phyloP scores from a whole-genome alignment of 2,797 vertebrate genomes.

The Oophaga sylvatica region DNA sequence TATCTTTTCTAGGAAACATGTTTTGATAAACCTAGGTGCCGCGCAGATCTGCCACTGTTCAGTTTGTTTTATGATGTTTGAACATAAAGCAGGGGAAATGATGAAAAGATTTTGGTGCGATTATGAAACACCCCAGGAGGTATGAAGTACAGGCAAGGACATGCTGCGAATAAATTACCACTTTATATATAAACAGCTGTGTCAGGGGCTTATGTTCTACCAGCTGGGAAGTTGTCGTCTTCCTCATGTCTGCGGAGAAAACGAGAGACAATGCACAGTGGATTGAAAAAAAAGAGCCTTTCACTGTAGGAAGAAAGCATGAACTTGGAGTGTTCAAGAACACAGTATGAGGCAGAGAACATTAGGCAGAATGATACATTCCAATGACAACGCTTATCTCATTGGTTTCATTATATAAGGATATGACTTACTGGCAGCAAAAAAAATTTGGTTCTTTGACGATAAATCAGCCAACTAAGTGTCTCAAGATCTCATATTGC shows the following conservation, averaged over 20 bases:
- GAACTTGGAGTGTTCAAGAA: not conserved
- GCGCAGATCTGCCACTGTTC: constrained; percentile 32
- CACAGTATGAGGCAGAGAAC: not conserved
- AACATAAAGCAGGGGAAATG: constrained; percentile 51
- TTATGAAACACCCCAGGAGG: constrained; percentile 57
- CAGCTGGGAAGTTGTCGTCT: constrained; percentile 22
- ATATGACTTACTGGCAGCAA: not conserved
- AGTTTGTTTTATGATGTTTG: constrained; percentile 56
- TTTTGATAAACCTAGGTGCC: constrained; percentile 44
- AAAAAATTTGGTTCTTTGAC: not conserved
- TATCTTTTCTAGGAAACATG: constrained; percentile 49
- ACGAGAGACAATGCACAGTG: not conserved
- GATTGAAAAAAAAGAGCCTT: not conserved
- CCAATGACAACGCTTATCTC: not conserved
- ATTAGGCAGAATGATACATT: not conserved
- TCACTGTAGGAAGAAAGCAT: not conserved
- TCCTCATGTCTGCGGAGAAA: constrained; percentile 7
- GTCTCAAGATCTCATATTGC: not conserved
- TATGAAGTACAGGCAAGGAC: constrained; percentile 54
- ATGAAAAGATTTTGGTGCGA: constrained; percentile 60
- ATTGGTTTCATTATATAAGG: not conserved
- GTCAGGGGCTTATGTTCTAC: constrained; percentile 33
- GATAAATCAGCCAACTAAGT: not conserved
- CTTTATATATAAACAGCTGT: constrained; percentile 53
- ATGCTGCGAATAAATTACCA: constrained; percentile 59